Conservation (phyloP, 2,113 vertebrate genomes). For the Cyanoramphus novaezelandiae region DNA sequence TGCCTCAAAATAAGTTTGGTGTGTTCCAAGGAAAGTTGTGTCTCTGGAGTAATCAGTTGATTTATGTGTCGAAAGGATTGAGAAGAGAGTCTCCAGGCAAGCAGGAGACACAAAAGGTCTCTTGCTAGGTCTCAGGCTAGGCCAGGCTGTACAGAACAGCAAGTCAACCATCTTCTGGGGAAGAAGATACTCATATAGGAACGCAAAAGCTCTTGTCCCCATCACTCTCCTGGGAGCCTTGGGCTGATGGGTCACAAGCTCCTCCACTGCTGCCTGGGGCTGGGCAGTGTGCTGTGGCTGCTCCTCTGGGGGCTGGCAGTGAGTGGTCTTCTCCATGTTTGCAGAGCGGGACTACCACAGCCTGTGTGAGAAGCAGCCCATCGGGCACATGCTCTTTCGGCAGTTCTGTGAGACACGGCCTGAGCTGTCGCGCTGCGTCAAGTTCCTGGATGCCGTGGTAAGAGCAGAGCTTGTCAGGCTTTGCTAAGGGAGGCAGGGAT, state of each 20-base stretch:
- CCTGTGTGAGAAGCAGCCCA: conserved; percentile 93
- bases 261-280: background rate
- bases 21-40: background rate
- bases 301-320: background rate
- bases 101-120: background rate
- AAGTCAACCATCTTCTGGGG: background rate
- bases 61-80: background rate
- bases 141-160: background rate
- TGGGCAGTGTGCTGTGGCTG: background rate
- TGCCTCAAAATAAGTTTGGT: background rate
- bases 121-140: background rate
- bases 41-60: background rate
- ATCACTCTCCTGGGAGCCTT: background rate
- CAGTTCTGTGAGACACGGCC: conserved; percentile 92
- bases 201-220: background rate
- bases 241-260: background rate
- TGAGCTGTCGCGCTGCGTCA: conserved; percentile 86
- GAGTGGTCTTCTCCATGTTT: background rate
- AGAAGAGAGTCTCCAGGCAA: background rate
- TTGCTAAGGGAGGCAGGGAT: background rate
- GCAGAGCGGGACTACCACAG: conserved; percentile 93
- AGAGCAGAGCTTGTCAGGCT: conserved; percentile 1
- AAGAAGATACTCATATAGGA: background rate
- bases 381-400: conserved; percentile 89
- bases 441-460: conserved; percentile 96